A percentile compares a stretch with the other conserved stretches of the same genome.
phyloP scores from a whole-genome alignment of 2,797 vertebrate species.

The Eulemur albifrons region DNA sequence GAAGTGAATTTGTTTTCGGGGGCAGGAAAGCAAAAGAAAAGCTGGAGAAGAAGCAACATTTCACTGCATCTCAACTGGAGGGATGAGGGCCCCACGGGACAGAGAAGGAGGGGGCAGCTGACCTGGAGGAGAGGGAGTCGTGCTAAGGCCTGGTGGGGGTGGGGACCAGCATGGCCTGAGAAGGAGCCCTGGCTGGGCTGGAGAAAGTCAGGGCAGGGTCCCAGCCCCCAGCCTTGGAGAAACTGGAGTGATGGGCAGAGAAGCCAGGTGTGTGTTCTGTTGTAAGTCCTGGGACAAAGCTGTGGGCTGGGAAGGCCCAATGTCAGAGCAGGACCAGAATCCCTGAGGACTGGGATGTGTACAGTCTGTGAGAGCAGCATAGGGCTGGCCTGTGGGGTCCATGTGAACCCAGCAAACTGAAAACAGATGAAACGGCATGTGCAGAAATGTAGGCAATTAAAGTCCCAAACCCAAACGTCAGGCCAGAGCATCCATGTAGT shows the following conservation, averaged over 20 bases:
- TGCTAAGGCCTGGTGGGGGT: neutral
- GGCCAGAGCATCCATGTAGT: neutral
- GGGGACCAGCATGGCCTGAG: neutral
- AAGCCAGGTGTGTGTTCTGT: neutral
- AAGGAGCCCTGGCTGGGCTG: neutral
- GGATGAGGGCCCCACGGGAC: accelerated
- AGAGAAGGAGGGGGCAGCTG: neutral
- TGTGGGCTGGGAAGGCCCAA: neutral
- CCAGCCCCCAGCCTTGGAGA: neutral
- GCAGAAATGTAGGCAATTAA: neutral
- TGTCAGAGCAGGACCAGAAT: neutral
- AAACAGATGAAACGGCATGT: neutral
- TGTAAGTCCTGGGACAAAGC: no score
- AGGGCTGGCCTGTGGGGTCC: no score
- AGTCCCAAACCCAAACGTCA: neutral
- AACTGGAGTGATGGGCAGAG: neutral
- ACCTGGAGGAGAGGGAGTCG: neutral
- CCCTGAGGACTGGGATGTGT: no score
- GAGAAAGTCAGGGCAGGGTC: neutral
- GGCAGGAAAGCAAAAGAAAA: neutral
- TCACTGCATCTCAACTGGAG: neutral
- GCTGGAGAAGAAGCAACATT: neutral
- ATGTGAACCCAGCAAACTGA: neutral
- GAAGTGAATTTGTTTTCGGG: neutral
- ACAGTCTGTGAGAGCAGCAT: neutral